Evolutionary conservation across 2,113 vertebrate species (phyloP), one percentile per base, ranked within the genome.

Genomic region (Poicephalus meyeri): DNA sequence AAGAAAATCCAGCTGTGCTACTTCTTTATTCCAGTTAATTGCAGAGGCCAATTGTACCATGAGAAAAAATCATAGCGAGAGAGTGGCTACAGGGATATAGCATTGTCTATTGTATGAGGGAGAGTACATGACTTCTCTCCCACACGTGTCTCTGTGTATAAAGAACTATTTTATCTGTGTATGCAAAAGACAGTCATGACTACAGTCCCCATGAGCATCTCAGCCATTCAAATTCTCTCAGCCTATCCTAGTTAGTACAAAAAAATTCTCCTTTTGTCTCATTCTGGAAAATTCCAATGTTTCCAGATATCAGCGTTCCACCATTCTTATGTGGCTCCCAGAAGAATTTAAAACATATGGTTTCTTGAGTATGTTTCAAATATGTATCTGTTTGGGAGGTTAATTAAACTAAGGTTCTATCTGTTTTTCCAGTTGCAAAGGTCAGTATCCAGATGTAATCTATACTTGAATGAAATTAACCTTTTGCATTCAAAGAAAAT

Each of bases 371-470:
- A 63, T 58, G 35, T 93, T 96, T 96, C 95, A 91, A 80, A 93
- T 97, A 96, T 44, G 69, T 88, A 95, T 92, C 81, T 94, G 56
- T 83, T 41, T 95, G 86, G 94, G 92, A 96, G 91, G 95, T 97
- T 97, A 97, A 98, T 97, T 97, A 97, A 97, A 91, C 89, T 83
- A 70, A 69, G 77, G 95, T 93, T 96, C 96, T 97, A 92, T 95
- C 95, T 97, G 94, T 58, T 97, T 78, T 97, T 96, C 95, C 95
- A 96, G 79, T 97, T 97, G 95, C 93, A 97, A 98, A 97, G 88
- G 94, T 98, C 95, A 96, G 82, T 70, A 91, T 91, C 92, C 47
- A 95, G 31, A 97, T 82, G 95, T 89, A 96, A 97, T 97, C 87
- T 95, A 88, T 83, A 94, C 35, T 71, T 76, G 96, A 95, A 93